Conservation (phyloP, 2,888 invertebrate species). For the Noctua comes region DNA sequence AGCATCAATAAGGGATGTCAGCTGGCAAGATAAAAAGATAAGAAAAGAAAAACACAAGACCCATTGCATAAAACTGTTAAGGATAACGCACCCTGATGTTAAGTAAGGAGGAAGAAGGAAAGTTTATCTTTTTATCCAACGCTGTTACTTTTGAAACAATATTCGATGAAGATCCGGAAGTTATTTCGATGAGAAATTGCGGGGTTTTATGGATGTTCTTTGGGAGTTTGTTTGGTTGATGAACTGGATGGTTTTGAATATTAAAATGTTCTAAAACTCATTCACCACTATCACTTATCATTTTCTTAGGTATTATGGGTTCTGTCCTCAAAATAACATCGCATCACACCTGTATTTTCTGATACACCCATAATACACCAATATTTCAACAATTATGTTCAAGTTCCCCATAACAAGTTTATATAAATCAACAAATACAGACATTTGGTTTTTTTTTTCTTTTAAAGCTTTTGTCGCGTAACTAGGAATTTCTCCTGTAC, state of each 20-base stretch:
- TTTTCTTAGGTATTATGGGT: not conserved
- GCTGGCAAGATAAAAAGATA: constrained; percentile 54
- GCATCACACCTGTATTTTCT: not conserved
- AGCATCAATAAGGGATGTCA: constrained; percentile 60
- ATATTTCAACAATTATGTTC: not conserved
- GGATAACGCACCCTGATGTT: constrained; percentile 42
- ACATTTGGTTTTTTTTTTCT: too few relatives aligned
- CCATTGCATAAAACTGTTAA: constrained; percentile 51
- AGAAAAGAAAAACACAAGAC: constrained; percentile 34
- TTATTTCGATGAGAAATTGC: constrained; percentile 14
- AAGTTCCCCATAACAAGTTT: too few relatives aligned
- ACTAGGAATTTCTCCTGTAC: too few relatives aligned
- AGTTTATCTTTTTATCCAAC: constrained; percentile 44
- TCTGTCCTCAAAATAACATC: not conserved
- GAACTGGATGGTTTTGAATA: not conserved
- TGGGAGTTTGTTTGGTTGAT: constrained; percentile 17
- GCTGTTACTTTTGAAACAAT: constrained; percentile 18
- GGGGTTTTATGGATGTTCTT: constrained; percentile 14
- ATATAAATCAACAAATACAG: too few relatives aligned
- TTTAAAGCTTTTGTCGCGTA: too few relatives aligned
- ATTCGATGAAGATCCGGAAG: constrained; percentile 12
- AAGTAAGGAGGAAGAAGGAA: constrained; percentile 28
- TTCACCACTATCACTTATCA: not conserved
- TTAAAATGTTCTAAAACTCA: not conserved
- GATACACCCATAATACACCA: too few relatives aligned